Conservation (phyloP, 1,140 invertebrate genomes). For the Drosophila rufa region DNA sequence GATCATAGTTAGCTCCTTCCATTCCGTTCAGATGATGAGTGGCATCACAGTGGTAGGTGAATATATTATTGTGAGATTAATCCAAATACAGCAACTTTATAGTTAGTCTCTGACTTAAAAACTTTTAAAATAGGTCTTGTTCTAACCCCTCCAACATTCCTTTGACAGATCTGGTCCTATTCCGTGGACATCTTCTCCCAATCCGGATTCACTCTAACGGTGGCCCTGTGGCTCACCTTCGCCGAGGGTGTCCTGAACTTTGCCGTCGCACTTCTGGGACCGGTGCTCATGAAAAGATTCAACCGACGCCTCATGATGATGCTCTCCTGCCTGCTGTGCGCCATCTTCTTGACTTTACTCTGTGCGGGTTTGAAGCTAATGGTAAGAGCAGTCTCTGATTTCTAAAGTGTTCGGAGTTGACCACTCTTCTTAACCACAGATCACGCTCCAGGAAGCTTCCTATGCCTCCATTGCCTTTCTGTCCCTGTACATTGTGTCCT, state of each 20-base stretch:
- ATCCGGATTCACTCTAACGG: slow-evolving; percentile 86
- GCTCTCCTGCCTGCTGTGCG: slow-evolving; percentile 85
- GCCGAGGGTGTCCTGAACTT: slow-evolving; percentile 89
- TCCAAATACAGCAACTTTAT: no score
- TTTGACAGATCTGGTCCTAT: slow-evolving; percentile 89
- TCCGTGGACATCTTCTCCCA: slow-evolving; percentile 88
- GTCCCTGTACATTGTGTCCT: slow-evolving; percentile 90
- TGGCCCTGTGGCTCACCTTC: slow-evolving; percentile 88
- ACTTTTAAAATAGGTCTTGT: no score
- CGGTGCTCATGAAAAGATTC: slow-evolving; percentile 86
- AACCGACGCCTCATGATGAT: slow-evolving; percentile 86
- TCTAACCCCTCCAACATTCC: no score
- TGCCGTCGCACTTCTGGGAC: slow-evolving; percentile 87
- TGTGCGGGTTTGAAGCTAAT: slow-evolving; percentile 86
- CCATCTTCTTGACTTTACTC: slow-evolving; percentile 86
- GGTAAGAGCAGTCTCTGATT: slow-evolving; percentile 84
- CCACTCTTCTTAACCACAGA: not conserved
- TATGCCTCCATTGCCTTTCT: slow-evolving; percentile 87
- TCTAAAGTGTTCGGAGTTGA: not conserved
- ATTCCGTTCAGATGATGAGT: slow-evolving; percentile 91
- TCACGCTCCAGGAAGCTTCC: slow-evolving; percentile 86
- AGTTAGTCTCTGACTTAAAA: no score
- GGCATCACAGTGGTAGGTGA: slow-evolving; percentile 92
- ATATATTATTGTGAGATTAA: not conserved
- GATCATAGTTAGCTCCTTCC: slow-evolving; percentile 90